phyloP scores from a whole-genome alignment of 2,888 invertebrate genomes.

The Leucozona laternaria region DNA sequence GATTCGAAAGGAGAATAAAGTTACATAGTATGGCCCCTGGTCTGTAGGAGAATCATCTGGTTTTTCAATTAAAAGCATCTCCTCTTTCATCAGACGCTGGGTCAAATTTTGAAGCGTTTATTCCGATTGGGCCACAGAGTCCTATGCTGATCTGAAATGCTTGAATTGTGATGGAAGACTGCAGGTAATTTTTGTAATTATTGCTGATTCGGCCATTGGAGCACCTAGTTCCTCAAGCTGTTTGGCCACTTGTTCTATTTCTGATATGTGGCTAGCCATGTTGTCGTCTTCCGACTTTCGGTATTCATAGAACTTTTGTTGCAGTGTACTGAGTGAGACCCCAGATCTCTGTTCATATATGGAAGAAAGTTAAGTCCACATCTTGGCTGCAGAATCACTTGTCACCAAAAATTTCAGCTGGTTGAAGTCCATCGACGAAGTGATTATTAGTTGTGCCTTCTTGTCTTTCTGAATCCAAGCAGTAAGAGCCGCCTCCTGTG shows the following conservation, averaged over 20 bases:
- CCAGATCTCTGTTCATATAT: slow-evolving; percentile 4
- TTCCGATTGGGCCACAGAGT: slow-evolving; percentile 19
- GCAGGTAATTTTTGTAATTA: too few species aligned
- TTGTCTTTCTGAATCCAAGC: slow-evolving; percentile 18
- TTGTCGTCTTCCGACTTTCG: slow-evolving; percentile 23
- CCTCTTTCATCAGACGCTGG: slow-evolving; percentile 25
- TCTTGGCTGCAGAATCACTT: slow-evolving; percentile 23
- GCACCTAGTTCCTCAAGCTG: slow-evolving; percentile 41
- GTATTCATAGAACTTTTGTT: slow-evolving; percentile 17
- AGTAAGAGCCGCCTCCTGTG: background rate
- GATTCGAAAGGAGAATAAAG: too few species aligned
- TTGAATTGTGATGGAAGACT: too few species aligned
- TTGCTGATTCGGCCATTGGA: background rate
- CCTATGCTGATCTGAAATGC: background rate
- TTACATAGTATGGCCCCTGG: too few species aligned
- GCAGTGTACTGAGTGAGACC: background rate
- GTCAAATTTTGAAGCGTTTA: slow-evolving; percentile 35
- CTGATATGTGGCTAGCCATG: slow-evolving; percentile 36
- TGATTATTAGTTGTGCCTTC: slow-evolving; percentile 19
- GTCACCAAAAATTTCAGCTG: slow-evolving; percentile 14
- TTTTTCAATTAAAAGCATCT: slow-evolving; percentile 14
- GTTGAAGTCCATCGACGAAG: slow-evolving; percentile 4
- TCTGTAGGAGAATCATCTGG: slow-evolving; percentile 1
- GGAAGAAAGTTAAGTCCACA: slow-evolving; percentile 21
- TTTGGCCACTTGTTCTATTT: slow-evolving; percentile 41